phyloP scores from a whole-genome alignment of 2,888 invertebrate genomes.

The Hetaerina titia region DNA sequence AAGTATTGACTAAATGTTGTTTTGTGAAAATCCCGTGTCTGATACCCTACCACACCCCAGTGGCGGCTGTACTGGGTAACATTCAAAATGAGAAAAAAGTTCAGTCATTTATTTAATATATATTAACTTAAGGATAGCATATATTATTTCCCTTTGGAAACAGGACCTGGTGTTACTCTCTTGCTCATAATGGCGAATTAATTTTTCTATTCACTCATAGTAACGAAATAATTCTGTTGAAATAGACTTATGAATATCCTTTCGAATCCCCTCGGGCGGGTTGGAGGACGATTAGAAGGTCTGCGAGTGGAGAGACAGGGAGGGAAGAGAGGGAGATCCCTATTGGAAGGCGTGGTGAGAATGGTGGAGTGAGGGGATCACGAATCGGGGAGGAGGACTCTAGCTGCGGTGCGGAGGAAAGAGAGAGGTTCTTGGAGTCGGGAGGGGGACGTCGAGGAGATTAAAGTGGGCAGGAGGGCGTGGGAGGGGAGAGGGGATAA shows the following conservation, averaged over 20 bases:
- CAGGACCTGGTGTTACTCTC: no score
- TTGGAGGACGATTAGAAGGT: conserved; percentile 2
- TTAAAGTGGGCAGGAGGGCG: background rate
- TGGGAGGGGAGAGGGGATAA: background rate
- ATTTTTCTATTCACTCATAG: background rate
- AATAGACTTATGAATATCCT: background rate
- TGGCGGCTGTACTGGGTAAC: no score
- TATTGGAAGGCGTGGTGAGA: background rate
- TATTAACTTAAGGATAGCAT: no score
- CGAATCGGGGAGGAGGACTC: background rate
- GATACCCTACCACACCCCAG: no score
- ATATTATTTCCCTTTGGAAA: no score
- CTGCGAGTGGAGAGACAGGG: background rate
- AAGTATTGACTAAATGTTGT: no score
- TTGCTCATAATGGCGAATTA: no score
- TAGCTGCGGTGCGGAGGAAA: background rate
- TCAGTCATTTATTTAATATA: no score
- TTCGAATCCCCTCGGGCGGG: background rate
- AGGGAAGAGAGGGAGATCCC: conserved; percentile 47
- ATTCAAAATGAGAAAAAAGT: no score
- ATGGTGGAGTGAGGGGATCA: background rate
- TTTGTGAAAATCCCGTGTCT: no score
- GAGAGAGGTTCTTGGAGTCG: background rate
- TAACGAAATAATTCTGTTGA: background rate
- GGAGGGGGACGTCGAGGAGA: background rate